Evolutionary conservation across 2,113 vertebrate species (phyloP).

Genomic region (Pipa parva): DNA sequence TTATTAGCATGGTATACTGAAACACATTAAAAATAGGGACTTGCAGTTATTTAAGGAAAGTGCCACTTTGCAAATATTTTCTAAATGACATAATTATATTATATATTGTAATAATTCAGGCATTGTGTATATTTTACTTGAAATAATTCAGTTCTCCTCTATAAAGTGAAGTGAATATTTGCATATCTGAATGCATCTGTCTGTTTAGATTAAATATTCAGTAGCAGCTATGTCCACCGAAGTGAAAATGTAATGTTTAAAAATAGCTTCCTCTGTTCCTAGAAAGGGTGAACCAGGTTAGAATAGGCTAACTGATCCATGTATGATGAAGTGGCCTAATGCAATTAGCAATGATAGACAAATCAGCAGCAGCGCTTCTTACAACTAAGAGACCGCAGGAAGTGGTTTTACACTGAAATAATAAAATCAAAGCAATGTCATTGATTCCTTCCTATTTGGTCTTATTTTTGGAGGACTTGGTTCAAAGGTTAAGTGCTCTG

Average conservation of each 20-base stretch:
- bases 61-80: too few relatives aligned
- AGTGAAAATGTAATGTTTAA: background rate
- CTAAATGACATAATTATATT: too few relatives aligned
- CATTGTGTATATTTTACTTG: too few relatives aligned
- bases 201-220: background rate
- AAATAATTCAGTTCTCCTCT: too few relatives aligned
- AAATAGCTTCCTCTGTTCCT: background rate
- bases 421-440: background rate
- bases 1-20: too few relatives aligned
- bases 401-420: background rate
- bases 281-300: background rate
- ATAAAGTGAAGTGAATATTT: background rate
- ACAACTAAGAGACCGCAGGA: background rate
- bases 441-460: too few relatives aligned
- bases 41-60: too few relatives aligned
- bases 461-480: too few relatives aligned
- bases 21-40: too few relatives aligned
- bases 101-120: too few relatives aligned
- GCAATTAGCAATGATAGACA: background rate
- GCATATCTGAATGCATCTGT: background rate
- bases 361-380: background rate
- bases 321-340: background rate
- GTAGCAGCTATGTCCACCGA: background rate
- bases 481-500: too few relatives aligned
- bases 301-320: background rate